A percentile compares a stretch with the other conserved stretches of the same genome.
Evolutionary conservation across 1,140 invertebrate genomes (phyloP).

Genomic region (Hypothenemus hampei): DNA sequence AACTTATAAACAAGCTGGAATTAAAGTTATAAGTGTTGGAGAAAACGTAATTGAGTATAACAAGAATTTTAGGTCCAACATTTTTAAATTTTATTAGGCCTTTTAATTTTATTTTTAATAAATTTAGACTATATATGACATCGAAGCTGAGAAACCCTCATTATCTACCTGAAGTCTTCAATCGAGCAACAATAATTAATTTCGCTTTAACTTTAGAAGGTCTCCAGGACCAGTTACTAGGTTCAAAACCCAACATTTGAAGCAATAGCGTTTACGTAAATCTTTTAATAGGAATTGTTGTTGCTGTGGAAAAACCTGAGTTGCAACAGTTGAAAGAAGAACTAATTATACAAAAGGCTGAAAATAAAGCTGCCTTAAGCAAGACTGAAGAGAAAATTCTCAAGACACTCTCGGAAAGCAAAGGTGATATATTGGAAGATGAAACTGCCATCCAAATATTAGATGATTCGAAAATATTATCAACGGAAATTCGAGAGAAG

Average conservation of each 20-base stretch:
- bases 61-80: constrained; percentile 63
- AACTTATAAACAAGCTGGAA: constrained; percentile 73
- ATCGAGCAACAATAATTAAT: constrained; percentile 88
- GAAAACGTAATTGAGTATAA: constrained; percentile 78
- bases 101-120: too few species aligned
- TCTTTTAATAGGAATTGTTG: constrained; percentile 67
- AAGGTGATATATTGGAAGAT: constrained; percentile 89
- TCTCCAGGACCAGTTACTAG: constrained; percentile 84
- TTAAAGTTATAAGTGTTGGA: constrained; percentile 76
- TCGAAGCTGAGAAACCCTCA: constrained; percentile 87
- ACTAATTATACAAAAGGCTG: constrained; percentile 78
- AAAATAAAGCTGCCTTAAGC: constrained; percentile 75
- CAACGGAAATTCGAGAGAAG: constrained; percentile 76
- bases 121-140: constrained; percentile 78
- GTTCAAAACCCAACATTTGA: constrained; percentile 4
- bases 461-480: constrained; percentile 79
- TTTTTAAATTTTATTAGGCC: too few species aligned
- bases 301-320: constrained; percentile 86
- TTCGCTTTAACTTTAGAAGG: constrained; percentile 87
- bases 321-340: constrained; percentile 83
- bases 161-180: constrained; percentile 84
- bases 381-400: constrained; percentile 90
- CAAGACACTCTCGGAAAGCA: constrained; percentile 75
- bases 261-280: background rate
- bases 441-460: constrained; percentile 84